phyloP scores from a whole-genome alignment of 1,140 invertebrate species.

The Helicoverpa zea region DNA sequence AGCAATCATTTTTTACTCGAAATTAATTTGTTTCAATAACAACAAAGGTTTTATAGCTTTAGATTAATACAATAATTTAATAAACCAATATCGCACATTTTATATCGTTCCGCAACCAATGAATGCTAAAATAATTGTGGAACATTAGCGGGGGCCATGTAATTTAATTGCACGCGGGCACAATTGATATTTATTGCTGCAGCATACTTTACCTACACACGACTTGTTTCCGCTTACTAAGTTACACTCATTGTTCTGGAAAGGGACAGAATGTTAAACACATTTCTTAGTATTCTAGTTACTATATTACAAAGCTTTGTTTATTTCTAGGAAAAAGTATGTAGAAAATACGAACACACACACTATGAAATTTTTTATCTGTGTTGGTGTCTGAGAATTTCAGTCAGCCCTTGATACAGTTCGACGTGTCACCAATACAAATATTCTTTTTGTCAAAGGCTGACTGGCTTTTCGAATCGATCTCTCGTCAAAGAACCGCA shows the following conservation, averaged over 20 bases:
- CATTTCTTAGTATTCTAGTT: neutral
- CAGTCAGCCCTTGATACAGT: neutral
- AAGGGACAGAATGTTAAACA: neutral
- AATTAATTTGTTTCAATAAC: neutral
- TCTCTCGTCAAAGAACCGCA: conserved; percentile 4
- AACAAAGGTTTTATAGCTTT: neutral
- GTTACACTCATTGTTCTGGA: conserved; percentile 1
- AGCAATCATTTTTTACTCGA: too few species aligned
- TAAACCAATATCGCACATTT: conserved; percentile 15
- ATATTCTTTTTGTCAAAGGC: conserved; percentile 10
- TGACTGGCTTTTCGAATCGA: neutral
- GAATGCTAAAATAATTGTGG: conserved; percentile 54
- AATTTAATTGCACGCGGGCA: conserved; percentile 55
- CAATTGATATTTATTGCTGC: conserved; percentile 53
- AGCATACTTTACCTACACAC: conserved; percentile 44
- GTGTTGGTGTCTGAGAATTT: neutral
- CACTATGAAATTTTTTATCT: too few species aligned
- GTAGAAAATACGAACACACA: too few species aligned
- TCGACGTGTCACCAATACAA: conserved; percentile 27
- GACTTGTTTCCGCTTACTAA: conserved; percentile 34
- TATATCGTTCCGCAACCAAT: conserved; percentile 39
- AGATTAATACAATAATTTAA: conserved; percentile 3
- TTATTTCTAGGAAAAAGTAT: too few species aligned
- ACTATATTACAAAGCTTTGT: neutral
- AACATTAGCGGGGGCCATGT: conserved; percentile 52